Evolutionary conservation across 2,888 invertebrate genomes (phyloP).

Genomic region (Ditylenchus weischeri): DNA sequence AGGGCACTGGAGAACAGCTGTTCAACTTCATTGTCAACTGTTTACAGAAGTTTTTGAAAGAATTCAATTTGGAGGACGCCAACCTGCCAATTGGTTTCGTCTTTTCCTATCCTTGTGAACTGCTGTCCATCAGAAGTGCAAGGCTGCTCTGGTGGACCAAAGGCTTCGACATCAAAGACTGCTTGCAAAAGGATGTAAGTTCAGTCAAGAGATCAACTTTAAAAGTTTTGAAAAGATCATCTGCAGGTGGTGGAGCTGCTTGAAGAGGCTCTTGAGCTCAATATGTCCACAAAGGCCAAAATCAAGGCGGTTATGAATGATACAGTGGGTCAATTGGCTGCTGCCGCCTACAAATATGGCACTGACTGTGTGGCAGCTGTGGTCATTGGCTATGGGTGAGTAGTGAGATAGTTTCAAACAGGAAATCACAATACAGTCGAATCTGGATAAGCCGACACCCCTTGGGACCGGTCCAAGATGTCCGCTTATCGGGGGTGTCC

Average conservation of each 20-base stretch:
- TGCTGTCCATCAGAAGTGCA: conserved; percentile 57
- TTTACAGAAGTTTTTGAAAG: conserved; percentile 55
- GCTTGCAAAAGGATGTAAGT: conserved; percentile 56
- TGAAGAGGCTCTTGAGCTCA: conserved; percentile 57
- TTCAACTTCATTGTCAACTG: conserved; percentile 59
- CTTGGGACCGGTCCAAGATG: too few species aligned
- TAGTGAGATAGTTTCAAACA: conserved; percentile 1
- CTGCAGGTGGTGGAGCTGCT: conserved; percentile 43
- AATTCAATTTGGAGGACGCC: conserved; percentile 54
- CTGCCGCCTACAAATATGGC: conserved; percentile 57
- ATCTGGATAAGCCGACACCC: too few species aligned
- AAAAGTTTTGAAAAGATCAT: too few species aligned
- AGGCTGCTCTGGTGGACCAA: conserved; percentile 59
- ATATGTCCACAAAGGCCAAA: conserved; percentile 56
- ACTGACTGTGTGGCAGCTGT: conserved; percentile 56
- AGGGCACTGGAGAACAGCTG: conserved; percentile 58
- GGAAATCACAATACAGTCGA: background rate
- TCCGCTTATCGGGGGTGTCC: too few species aligned
- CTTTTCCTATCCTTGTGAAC: conserved; percentile 58
- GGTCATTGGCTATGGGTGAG: conserved; percentile 57
- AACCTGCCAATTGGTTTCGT: conserved; percentile 59
- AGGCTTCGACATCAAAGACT: conserved; percentile 58
- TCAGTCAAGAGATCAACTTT: too few species aligned
- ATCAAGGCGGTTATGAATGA: conserved; percentile 60
- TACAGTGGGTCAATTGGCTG: conserved; percentile 58